phyloP scores from a whole-genome alignment of 2,113 vertebrate species.

The Podarcis muralis region DNA sequence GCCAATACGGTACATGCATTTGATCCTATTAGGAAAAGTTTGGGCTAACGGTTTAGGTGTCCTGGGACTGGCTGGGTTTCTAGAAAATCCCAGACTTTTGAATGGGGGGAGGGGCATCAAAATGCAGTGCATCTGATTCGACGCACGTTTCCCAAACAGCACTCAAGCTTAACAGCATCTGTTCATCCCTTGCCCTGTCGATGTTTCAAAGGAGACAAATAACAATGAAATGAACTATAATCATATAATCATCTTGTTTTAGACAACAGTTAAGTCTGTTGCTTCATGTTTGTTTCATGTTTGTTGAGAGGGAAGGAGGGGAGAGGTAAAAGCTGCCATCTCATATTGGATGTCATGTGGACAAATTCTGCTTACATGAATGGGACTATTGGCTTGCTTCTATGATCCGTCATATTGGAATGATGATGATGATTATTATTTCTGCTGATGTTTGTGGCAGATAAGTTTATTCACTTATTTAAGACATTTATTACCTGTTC shows the following conservation, averaged over 20 bases:
- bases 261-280: background rate
- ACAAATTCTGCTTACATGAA: background rate
- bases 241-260: background rate
- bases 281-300: background rate
- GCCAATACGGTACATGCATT: slow-evolving; percentile 1
- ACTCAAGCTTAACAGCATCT: background rate
- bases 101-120: background rate
- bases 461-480: no score
- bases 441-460: background rate
- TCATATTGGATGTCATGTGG: background rate
- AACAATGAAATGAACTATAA: background rate
- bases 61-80: background rate
- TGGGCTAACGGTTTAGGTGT: background rate
- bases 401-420: no score
- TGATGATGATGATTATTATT: background rate
- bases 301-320: no score
- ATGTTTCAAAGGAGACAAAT: background rate
- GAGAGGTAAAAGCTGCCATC: no score
- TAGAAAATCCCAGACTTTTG: background rate
- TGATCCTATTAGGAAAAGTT: slow-evolving; percentile 16
- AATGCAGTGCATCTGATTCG: background rate
- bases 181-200: background rate
- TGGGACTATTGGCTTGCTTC: background rate
- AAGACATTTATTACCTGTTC: no score
- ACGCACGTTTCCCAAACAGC: background rate